Percentiles rank a stretch among this genome's conserved stretches.
Evolutionary conservation across 1,140 invertebrate species (phyloP).

Genomic region (Aplysia californica): DNA sequence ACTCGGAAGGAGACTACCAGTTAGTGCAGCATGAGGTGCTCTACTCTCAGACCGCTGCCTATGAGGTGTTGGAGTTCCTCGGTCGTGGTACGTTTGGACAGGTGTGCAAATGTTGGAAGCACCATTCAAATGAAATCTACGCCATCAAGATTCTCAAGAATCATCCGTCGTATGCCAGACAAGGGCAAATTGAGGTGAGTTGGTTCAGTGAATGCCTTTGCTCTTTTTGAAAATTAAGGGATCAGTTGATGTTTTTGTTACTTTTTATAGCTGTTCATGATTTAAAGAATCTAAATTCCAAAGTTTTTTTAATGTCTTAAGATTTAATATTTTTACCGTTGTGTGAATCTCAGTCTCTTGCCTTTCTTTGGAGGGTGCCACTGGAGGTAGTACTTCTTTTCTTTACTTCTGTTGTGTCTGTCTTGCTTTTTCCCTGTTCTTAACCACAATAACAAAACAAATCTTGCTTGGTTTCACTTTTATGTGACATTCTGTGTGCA

Average conservation of each 20-base stretch:
- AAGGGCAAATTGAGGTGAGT: constrained; percentile 97
- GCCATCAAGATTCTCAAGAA: constrained; percentile 99
- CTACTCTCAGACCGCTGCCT: constrained; percentile 89
- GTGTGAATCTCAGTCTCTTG: too few species aligned
- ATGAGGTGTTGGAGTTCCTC: constrained; percentile 98
- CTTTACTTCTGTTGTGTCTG: too few species aligned
- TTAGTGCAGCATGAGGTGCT: constrained; percentile 98
- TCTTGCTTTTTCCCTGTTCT: too few species aligned
- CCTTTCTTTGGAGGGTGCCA: too few species aligned
- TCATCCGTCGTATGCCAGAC: constrained; percentile 98
- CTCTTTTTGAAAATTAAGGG: not conserved
- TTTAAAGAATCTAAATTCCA: not conserved
- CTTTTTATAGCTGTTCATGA: not conserved
- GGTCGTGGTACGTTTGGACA: constrained; percentile 99
- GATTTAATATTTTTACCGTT: not conserved
- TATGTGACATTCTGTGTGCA: too few species aligned
- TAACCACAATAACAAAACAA: too few species aligned
- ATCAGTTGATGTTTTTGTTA: not conserved
- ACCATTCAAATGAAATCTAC: constrained; percentile 99
- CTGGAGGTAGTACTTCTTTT: too few species aligned
- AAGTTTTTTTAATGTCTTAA: not conserved
- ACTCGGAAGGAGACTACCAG: constrained; percentile 93
- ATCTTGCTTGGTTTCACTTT: too few species aligned
- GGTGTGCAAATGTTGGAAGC: constrained; percentile 99
- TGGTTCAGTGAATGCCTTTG: not conserved